Evolutionary conservation across 2,113 vertebrate genomes (phyloP).

Genomic region (Aramus guarauna): DNA sequence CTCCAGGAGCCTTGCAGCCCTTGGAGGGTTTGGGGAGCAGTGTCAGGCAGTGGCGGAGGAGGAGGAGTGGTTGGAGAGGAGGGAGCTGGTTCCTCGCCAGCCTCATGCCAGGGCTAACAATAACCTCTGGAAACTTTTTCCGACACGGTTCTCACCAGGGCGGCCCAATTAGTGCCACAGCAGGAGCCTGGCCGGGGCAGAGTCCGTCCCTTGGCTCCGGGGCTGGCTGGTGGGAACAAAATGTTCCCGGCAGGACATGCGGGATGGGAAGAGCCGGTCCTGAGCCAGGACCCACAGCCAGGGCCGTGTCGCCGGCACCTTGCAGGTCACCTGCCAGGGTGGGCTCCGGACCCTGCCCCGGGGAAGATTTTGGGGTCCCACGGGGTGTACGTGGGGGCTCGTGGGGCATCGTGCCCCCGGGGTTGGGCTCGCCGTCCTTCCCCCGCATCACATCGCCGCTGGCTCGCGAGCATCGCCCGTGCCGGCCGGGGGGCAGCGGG

Average conservation of each 20-base stretch:
- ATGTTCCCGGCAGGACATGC: background rate
- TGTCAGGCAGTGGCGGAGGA: background rate
- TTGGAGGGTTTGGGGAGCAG: background rate
- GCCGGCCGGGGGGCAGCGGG: background rate
- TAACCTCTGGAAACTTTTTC: constrained; percentile 22
- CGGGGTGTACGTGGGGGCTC: background rate
- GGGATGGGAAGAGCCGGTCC: background rate
- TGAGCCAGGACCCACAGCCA: background rate
- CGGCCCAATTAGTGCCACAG: constrained; percentile 60
- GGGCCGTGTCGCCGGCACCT: background rate
- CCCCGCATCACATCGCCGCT: accelerated
- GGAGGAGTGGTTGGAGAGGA: background rate
- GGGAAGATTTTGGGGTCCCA: background rate
- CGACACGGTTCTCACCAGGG: constrained; percentile 39
- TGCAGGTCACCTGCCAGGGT: background rate
- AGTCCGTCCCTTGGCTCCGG: constrained; percentile 7
- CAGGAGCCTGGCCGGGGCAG: constrained; percentile 47
- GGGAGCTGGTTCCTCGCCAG: constrained; percentile 52
- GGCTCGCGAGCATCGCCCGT: background rate
- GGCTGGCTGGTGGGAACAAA: constrained; percentile 7
- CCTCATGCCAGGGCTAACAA: constrained; percentile 56
- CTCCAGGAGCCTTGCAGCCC: background rate
- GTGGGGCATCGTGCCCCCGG: accelerated
- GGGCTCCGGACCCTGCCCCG: accelerated
- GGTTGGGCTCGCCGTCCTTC: background rate